Conservation (phyloP, 2,888 invertebrate genomes). For the Leptinotarsa haldemani region DNA sequence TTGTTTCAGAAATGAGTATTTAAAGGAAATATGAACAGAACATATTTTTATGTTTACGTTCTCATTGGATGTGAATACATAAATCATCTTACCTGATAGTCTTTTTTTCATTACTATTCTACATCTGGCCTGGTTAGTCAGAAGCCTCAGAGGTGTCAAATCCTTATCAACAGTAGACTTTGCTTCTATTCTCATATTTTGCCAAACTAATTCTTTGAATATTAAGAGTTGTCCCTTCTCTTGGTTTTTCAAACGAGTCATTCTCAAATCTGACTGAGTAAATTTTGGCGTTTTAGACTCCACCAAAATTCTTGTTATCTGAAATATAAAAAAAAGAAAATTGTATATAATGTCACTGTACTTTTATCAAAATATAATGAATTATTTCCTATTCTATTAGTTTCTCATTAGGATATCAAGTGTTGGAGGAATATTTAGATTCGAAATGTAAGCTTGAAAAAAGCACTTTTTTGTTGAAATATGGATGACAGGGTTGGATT, state of each 20-base stretch:
- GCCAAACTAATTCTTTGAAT: conserved; percentile 98
- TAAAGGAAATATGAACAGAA: no score
- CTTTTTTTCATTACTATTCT: conserved; percentile 96
- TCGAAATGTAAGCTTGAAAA: no score
- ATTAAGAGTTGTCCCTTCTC: conserved; percentile 90
- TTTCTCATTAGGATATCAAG: no score
- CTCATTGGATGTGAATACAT: no score
- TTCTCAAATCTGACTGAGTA: conserved; percentile 85
- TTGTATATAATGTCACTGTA: not conserved
- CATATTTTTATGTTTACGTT: no score
- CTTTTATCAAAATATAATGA: no score
- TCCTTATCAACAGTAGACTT: conserved; percentile 81
- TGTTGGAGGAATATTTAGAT: no score
- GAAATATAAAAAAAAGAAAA: conserved; percentile 37
- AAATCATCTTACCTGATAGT: conserved; percentile 74
- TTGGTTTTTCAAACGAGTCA: conserved; percentile 92
- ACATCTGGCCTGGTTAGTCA: conserved; percentile 94
- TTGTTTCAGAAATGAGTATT: no score
- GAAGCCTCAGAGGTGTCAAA: conserved; percentile 88
- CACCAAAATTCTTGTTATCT: conserved; percentile 93
- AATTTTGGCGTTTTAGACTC: conserved; percentile 95
- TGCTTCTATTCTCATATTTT: conserved; percentile 95
- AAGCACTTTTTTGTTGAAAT: no score
- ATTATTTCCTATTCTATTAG: no score
- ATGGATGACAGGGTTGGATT: no score